Evolutionary conservation across 2,888 invertebrate genomes (phyloP), one percentile per base, ranked within the genome.

Genomic region (Dasypolia templi): DNA sequence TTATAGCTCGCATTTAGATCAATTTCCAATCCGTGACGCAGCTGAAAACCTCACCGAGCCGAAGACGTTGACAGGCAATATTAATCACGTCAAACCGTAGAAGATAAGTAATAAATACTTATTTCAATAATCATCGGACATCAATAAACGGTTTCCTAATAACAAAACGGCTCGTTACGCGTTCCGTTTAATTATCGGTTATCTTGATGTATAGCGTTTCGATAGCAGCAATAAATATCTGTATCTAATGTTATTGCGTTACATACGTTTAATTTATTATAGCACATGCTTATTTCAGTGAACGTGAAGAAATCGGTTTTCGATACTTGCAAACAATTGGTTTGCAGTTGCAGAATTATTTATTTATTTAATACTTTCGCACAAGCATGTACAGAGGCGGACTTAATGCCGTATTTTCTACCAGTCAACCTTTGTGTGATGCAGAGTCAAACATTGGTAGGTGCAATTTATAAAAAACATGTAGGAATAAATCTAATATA

Each of bases 161-260:
- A 86, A 86, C 75, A 81, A 74, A 78, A 76, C 70, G 72, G 65
- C 65, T 76, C 71, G 67, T 77, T 81, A 80, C 74, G 72, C 51
- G 61, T 65, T 81, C 76, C 78, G 79, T 87, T 87, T 81, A 79
- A 87, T 87, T 85, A 87, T 77, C 77, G 81, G 64, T 73, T 82
- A 78, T 79, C 75, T 77, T 85, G 80, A 84, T 82, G 80, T 84
- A 82, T 86, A 76, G 68, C 77, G 62, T 77, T 78, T 72, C 75
- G 84, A 86, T 86, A 73, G 80, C 58, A 46, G 68, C 77, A 74
- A 86, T 86, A 85, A 86, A 86, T 85, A 85, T 72, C 76, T 74
- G 69, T 68, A 74, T 80, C 81, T 86, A 85, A 86, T 86, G n/a
- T n/a, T 86, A 79, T 77, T 81, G 79, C 82, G 71, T 75, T 74